Conservation (phyloP, 2,113 vertebrate genomes). For the Lonchura striata region DNA sequence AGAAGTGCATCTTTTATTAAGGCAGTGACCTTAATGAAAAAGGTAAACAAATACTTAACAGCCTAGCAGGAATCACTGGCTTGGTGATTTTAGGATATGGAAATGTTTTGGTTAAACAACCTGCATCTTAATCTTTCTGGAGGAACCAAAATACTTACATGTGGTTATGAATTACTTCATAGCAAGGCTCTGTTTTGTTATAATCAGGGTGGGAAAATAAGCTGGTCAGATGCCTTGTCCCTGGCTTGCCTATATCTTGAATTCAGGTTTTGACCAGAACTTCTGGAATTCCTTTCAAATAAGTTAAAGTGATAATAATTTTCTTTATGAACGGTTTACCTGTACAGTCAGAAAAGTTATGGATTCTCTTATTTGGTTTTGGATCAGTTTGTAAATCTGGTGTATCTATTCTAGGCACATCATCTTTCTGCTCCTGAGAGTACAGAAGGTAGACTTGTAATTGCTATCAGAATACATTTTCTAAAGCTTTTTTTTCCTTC, state of each 20-base stretch:
- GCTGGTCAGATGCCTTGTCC: background rate
- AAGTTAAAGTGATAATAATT: background rate
- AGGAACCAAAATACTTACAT: background rate
- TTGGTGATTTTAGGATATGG: background rate
- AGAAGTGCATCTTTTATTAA: background rate
- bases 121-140: background rate
- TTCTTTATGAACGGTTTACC: background rate
- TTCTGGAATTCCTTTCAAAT: background rate
- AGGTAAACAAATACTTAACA: background rate
- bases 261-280: background rate
- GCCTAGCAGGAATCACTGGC: background rate
- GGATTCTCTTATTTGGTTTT: background rate
- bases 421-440: background rate
- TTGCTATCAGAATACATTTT: background rate
- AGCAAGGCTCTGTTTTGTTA: background rate
- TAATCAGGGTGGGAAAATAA: background rate
- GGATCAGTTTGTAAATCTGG: background rate
- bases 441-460: background rate
- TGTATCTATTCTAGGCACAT: background rate
- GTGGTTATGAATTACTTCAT: background rate
- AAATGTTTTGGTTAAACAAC: background rate
- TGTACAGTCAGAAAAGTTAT: background rate
- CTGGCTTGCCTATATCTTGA: background rate
- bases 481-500: background rate
- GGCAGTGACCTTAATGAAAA: background rate